Evolutionary conservation across 2,797 vertebrate genomes (phyloP), one percentile per base, ranked within the genome.

Genomic region (Oreonectes daqikongensis): DNA sequence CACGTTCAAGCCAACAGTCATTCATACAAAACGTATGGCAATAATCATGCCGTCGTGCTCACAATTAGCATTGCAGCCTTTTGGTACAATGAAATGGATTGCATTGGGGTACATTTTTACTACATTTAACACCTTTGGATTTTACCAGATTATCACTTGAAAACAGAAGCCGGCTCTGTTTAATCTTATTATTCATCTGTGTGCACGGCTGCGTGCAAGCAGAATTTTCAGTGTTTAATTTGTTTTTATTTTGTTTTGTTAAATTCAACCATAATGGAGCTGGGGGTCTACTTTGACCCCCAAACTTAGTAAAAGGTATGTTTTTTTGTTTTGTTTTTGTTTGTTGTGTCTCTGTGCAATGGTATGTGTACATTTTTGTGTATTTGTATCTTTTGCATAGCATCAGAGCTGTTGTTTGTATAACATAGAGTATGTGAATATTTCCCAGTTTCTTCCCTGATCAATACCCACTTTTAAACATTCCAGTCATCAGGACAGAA

Each of bases 241-340:
- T 81, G 14, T 77, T 69, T 81, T 79, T 52, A 63, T 83, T 83
- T 82, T 75, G 44, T 82, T 86, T 68, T 83, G 68, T 85, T 87
- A 84, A 84, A 81, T 79, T 81, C 82, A 82, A 48, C 57, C 81
- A 2, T 76, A 77, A 76, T 52, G 87, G 84, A 81, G 83, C 72
- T 80, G 82, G 83, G n/a, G 81, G 82, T 85, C 82, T 63, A 66
- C 73, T 68, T 53, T 78, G 79, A 72, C 84, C 84, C 85, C 83
- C 18, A 35, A 89, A 85, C 83, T 84, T 90, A 90, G 87, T 90
- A 69, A 79, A 87, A 93, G 92, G 93, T 94, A 92, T 28, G 50
- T 73, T 72, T 69, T 83, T 71, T 53, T 24, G 38, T 71, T n/a
- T n/a, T n/a, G n/a, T n/a, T n/a, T n/a, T 78, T 55, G 57, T 7